Evolutionary conservation across 2,888 invertebrate genomes (phyloP).

Genomic region (Metellina segmentata): DNA sequence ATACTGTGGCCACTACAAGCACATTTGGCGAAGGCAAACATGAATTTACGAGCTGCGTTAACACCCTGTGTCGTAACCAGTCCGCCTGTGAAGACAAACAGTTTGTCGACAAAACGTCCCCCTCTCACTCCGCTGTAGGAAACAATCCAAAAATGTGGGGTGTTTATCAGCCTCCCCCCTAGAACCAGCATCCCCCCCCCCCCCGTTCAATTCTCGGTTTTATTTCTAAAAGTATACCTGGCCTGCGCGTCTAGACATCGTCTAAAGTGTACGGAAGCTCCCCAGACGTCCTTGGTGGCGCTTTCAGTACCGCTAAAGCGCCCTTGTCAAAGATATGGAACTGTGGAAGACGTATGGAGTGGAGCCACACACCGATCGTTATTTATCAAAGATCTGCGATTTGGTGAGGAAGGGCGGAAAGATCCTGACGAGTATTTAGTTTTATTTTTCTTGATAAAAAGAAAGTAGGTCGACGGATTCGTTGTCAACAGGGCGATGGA

Average conservation of each 20-base stretch:
- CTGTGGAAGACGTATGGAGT: not conserved
- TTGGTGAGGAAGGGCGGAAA: not conserved
- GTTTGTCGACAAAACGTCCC: not conserved
- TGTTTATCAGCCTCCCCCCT: conserved; percentile 18
- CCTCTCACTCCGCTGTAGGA: not conserved
- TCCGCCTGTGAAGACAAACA: not conserved
- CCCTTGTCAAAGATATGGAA: conserved; percentile 28
- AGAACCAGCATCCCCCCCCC: not conserved
- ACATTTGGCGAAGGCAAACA: not conserved
- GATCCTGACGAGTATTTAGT: not conserved
- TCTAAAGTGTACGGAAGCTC: conserved; percentile 60
- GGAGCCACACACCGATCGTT: conserved; percentile 17
- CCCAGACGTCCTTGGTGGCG: conserved; percentile 64
- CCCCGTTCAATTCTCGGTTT: conserved; percentile 1
- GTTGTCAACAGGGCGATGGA: conserved; percentile 20
- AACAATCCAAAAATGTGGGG: not conserved
- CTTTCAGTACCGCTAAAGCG: not conserved
- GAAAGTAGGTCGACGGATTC: conserved; percentile 33
- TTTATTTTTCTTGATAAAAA: not conserved
- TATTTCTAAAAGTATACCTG: conserved; percentile 57
- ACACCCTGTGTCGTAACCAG: not conserved
- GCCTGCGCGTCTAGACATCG: conserved; percentile 54
- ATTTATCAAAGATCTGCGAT: not conserved
- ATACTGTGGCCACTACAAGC: too few relatives aligned
- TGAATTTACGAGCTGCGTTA: not conserved